Base-by-base conservation (phyloP, 2,888 invertebrate species). In the Lypha dubia region DNA sequence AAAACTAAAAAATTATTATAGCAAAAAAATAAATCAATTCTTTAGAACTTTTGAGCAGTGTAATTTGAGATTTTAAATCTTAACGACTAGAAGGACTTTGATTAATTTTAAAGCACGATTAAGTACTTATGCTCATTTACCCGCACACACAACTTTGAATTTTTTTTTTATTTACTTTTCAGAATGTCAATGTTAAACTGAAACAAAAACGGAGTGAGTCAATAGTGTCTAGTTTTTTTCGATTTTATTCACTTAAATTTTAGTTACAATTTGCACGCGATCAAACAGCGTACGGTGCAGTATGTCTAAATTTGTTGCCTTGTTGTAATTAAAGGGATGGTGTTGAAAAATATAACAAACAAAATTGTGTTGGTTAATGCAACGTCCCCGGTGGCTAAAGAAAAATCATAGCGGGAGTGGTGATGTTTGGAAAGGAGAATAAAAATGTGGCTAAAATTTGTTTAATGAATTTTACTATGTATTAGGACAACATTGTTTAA, bases 221-320 rank as follows among this genome's bases (percentile, higher is more conserved):
- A 28, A 13, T 15, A 71, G 32, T 28, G 9, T 44, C 20, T 28
- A 41, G 17, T 49, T 41, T 49, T 62, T 51, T 63, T 22, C 28
- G 1, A 20, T 49, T 51, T 53, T 22, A 56, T 79, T 53, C 24
- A 17, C 2, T 35, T 17, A 9, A 56, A 49, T 53, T 76, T 85
- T 85, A 85, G 83, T 76, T 63, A 49, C 80, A 77, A 56, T 77
- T 80, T 62, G 83, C 85, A 85, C 83, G 85, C 85, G 82, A 85
- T 76, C 73, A 44, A 51, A 67, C 22, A 53, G 32, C 13, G 8
- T 62, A 11, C 4, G 3, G 9, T 28, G 17, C 0, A 9, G 56
- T 17, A 58, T 17, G 17, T 11, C 15, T 15, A 4, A 53, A 15
- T 6, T 6, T 1, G 15, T 53, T 53, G 24, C n/a, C 32, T 35